A percentile compares a stretch with the other conserved stretches of the same genome.
phyloP scores from a whole-genome alignment of 2,113 vertebrate genomes.

The Dasyornis broadbenti region DNA sequence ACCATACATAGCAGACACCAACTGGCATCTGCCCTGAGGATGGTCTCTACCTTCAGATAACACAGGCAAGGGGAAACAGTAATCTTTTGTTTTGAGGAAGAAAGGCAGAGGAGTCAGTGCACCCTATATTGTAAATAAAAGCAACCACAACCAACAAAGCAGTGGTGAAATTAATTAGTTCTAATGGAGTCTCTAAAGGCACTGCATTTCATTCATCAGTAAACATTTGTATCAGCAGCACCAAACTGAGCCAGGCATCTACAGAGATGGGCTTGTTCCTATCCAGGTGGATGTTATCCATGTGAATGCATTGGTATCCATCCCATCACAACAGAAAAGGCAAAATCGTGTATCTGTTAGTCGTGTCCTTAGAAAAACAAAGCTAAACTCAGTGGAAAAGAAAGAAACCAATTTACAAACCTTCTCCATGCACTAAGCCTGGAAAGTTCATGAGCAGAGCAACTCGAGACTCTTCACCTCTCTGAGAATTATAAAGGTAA shows the following conservation, averaged over 20 bases:
- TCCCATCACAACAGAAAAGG: not conserved
- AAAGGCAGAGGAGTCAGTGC: not conserved
- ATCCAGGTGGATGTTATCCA: not conserved
- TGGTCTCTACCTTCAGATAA: not conserved
- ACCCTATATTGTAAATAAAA: not conserved
- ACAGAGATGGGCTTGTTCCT: not conserved
- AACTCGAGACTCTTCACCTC: not conserved
- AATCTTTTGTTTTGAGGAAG: not conserved
- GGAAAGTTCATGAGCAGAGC: not conserved
- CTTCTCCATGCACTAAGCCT: not conserved
- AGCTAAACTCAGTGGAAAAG: not conserved
- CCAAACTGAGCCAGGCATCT: not conserved
- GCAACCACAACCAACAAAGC: not conserved
- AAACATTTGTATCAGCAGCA: not conserved
- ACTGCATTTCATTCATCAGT: not conserved
- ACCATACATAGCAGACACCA: not conserved
- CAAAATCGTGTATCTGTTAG: not conserved
- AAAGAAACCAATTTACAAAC: not conserved
- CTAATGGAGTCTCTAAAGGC: not conserved
- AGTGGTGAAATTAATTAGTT: not conserved
- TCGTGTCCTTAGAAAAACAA: not conserved
- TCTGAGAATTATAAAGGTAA: not conserved
- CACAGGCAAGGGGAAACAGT: not conserved
- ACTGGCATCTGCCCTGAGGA: not conserved
- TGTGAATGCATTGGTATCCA: not conserved